Base-by-base conservation (phyloP, 1,140 invertebrate species). In the Drosophila sulfurigaster region DNA sequence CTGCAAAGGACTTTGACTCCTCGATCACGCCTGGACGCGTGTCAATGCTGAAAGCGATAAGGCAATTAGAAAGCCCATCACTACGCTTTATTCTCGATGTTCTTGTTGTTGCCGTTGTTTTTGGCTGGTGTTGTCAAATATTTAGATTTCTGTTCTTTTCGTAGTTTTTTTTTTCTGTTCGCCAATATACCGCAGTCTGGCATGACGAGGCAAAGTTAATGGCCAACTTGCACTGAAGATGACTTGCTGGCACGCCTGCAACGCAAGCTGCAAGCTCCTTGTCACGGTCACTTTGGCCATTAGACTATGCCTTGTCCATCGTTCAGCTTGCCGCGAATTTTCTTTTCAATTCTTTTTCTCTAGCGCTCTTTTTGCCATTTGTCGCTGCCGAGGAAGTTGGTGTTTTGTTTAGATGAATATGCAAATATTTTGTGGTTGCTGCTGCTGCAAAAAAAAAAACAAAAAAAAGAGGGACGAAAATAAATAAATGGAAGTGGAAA, bases 341-440 rank as follows among this genome's bases (percentile, higher is more conserved):
- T 70, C 72, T 75, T 75, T 75, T 45, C n/a, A 75, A 76, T 65
- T 74, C 48, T 41, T 43, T 56, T 80, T 43, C n/a, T 43, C n/a
- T 5, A 7, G 41, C 54, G 25, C 58, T 79, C 77, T 82, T 70
- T 52, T 64, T 75, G 75, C 75, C 79, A 77, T 82, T 87, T 85
- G 82, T 75, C 67, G 65, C 76, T 60, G 79, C 51, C 45, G 15
- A 69, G 80, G 75, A 83, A 89, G 86, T 81, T 83, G 83, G 67
- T 83, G 78, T 89, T 89, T 89, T 89, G 85, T 85, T 89, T 85
- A 79, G 85, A 89, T 89, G 86, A 89, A 89, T 89, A 89, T 89
- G 85, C 85, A 89, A 89, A 89, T 89, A 89, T 79, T 89, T 88
- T 85, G 67, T 41, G 71, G 65, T 69, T 32, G 49, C 11, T 8